Evolutionary conservation across 2,888 invertebrate genomes (phyloP), one percentile per base, ranked within the genome.

Genomic region (Corythucha ciliata): DNA sequence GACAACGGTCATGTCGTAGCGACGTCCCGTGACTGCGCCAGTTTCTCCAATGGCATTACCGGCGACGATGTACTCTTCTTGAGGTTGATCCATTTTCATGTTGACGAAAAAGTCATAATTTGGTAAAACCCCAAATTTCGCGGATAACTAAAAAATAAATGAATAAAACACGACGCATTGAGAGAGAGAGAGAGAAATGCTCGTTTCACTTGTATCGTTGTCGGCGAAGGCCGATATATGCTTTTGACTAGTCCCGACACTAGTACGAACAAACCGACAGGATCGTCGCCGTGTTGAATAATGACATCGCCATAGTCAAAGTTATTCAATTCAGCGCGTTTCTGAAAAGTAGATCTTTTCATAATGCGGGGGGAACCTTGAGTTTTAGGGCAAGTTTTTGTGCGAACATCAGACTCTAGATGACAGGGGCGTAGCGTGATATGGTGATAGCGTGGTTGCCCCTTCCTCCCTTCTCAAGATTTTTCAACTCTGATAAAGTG

Each of bases 91-190:
- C 3, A 51, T 1, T 32, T 44, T 52, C 14, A 39, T 36, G 44
- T 48, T 55, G 22, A 46, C 34, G 25, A 55, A 50, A 37, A 48
- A 55, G 36, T 55, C 54, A 27, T 42, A 52, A 29, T 55, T 55
- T 3, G 54, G 54, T 7, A 55, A 37, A 10, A 47, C 32, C 4
- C 54, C 54, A 29, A 29, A 10, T 29, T n/a, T 8, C 8, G 12
- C 29, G 29, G 29, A 29, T 29, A 8, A n/a, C 12, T 41, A 8
- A 22, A 26, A 27, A 22, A 41, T 41, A 16, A 7, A 18, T 21
- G 14, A 41, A 3, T 12, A 39, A 40, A 40, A 36, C 16, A 36
- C 10, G 21, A 20, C 20, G 5, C 16, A 18, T n/a, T n/a, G n/a
- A n/a, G n/a, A n/a, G n/a, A n/a, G n/a, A n/a, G n/a, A n/a, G n/a